Evolutionary conservation across 2,888 invertebrate species (phyloP), one percentile per base, ranked within the genome.

Genomic region (Crocallis elinguaria): DNA sequence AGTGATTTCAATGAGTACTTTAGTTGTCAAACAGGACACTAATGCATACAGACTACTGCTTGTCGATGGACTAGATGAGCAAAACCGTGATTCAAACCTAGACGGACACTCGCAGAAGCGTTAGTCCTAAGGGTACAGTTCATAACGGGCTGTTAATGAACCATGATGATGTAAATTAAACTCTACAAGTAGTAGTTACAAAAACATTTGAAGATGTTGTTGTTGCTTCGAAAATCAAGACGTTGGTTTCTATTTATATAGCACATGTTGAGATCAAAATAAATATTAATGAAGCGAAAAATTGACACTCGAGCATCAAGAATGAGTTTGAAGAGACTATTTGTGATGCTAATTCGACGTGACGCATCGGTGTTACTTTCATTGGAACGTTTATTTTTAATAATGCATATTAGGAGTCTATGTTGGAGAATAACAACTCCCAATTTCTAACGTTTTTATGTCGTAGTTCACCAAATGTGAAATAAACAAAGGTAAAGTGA

Each of bases 341-440:
- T 75, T 73, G 69, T 67, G 56, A 71, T 67, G 66, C 66, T 73
- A 79, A 81, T 81, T 60, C 58, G 57, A 58, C 66, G 64, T 69
- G 74, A 76, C 73, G 72, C 64, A 66, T 66, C 66, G 66, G 64
- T 75, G 67, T 80, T 75, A 72, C 79, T 82, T 80, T 79, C 79
- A 57, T 69, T 72, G 57, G 65, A 61, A 62, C 54, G 53, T 64
- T 64, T 73, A 55, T 60, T 59, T 62, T 56, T 48, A 51, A 46
- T 54, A 23, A 46, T 14, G 39, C 19, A 50, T 44, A 45, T 27
- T 23, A 23, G 44, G 36, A 29, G 48, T 32, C 29, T 21, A 16
- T 33, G 8, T 7, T 23, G 23, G 12, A 35, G 12, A 19, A 19
- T 5, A 19, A 19, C 19, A n/a, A n/a, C n/a, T n/a, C n/a, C n/a